phyloP scores from a whole-genome alignment of 2,888 invertebrate genomes.

The Tinea semifulvella region DNA sequence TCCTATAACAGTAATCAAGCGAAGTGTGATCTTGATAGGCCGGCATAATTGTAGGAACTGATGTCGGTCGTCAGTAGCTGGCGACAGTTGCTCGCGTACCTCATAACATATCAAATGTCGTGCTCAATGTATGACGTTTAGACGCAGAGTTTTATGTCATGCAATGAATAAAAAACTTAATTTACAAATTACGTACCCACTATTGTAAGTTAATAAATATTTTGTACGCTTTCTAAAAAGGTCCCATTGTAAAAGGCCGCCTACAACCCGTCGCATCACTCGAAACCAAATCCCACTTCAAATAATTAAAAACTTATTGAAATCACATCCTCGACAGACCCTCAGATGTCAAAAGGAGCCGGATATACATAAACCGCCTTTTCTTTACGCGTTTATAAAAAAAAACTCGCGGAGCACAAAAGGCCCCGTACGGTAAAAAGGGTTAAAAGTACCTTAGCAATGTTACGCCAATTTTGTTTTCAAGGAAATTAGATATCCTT shows the following conservation, averaged over 20 bases:
- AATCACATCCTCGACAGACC: slow-evolving; percentile 44
- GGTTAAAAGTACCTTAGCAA: slow-evolving; percentile 37
- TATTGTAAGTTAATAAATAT: too few relatives aligned
- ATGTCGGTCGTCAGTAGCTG: too few relatives aligned
- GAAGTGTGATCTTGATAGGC: too few relatives aligned
- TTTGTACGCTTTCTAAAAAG: too few relatives aligned
- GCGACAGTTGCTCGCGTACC: too few relatives aligned
- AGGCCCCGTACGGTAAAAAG: slow-evolving; percentile 41
- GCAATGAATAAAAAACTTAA: too few relatives aligned
- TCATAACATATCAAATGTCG: too few relatives aligned
- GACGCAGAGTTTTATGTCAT: too few relatives aligned
- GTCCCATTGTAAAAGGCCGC: not conserved
- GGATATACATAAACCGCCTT: slow-evolving; percentile 68
- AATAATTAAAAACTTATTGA: slow-evolving; percentile 62
- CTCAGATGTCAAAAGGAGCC: slow-evolving; percentile 52
- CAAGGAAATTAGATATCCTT: slow-evolving; percentile 66
- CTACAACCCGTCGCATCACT: slow-evolving; percentile 27
- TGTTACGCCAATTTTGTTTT: slow-evolving; percentile 66
- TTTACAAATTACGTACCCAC: too few relatives aligned
- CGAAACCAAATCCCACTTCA: slow-evolving; percentile 51
- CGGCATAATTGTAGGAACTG: too few relatives aligned
- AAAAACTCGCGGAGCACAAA: slow-evolving; percentile 36
- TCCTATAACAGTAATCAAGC: too few relatives aligned
- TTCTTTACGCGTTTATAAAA: slow-evolving; percentile 56
- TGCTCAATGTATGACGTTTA: too few relatives aligned